phyloP scores from a whole-genome alignment of 2,888 invertebrate genomes.

The Macaria notata region DNA sequence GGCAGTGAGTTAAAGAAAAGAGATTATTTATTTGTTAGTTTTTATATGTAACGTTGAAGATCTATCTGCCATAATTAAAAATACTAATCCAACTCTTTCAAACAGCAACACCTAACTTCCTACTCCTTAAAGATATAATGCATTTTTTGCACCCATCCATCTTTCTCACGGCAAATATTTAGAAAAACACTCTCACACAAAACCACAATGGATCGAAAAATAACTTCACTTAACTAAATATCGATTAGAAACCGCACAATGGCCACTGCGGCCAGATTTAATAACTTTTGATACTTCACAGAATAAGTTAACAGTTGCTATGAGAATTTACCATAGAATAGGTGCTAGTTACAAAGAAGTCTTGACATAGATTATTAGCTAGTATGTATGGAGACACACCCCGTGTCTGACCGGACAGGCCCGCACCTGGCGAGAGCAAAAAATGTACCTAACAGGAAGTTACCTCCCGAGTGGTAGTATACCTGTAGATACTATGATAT shows the following conservation, averaged over 20 bases:
- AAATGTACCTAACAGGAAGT: constrained; percentile 27
- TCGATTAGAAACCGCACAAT: constrained; percentile 21
- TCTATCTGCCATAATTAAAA: too few relatives aligned
- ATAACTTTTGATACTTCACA: neutral
- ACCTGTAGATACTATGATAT: constrained; percentile 8
- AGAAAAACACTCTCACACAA: constrained; percentile 9
- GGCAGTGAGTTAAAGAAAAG: too few relatives aligned
- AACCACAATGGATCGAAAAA: constrained; percentile 8
- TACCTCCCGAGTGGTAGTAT: constrained; percentile 14
- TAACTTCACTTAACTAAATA: constrained; percentile 21
- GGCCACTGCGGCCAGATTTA: constrained; percentile 1
- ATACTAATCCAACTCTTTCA: too few relatives aligned
- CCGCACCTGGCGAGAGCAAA: constrained; percentile 40
- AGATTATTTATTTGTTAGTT: too few relatives aligned
- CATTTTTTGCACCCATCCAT: constrained; percentile 4
- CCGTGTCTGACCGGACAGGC: constrained; percentile 17
- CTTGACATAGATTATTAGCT: neutral
- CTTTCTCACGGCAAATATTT: constrained; percentile 23
- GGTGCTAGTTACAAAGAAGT: neutral
- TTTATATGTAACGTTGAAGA: too few relatives aligned
- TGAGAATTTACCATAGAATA: neutral
- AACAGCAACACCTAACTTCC: too few relatives aligned
- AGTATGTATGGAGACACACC: constrained; percentile 2
- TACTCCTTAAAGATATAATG: too few relatives aligned
- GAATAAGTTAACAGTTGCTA: neutral